Evolutionary conservation across 1,140 invertebrate species (phyloP), one percentile per base, ranked within the genome.

Genomic region (Temnothorax nylanderi): DNA sequence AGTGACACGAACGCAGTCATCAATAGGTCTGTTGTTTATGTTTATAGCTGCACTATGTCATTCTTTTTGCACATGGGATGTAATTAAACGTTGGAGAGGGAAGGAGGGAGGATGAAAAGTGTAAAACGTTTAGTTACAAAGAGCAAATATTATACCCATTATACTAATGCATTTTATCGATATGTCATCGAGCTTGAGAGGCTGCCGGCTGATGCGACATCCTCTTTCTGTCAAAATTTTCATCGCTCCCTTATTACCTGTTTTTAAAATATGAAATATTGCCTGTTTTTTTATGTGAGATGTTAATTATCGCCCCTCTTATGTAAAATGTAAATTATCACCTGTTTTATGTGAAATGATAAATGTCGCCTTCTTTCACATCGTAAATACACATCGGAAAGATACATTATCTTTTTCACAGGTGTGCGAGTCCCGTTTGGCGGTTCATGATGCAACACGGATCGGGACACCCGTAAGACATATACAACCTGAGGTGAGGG

Each of bases 391-490:
- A 5, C 13, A 26, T 26, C 26, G 18, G 7, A 10, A 11, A 21
- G 6, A 56, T 65, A 21, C 49, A 7, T 74, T 74, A 60, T 26
- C 6, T 6, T 74, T 72, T 84, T 26, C 26, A 3, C 80, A 84
- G 67, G 41, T 82, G 54, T 47, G 54, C 1, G 5, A 54, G 0
- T 56, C 37, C 16, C 3, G 6, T 74, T 58, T 58, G 18, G 26
- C 2, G 11, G 10, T 58, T 41, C 18, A 69, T 84, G 80, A 84
- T 49, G 80, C 80, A 84, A 84, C 8, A 75, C 8, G 0, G 4
- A 18, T 37, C 16, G 44, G 18, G 10, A 13, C 21, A 75, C 2
- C 41, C 41, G 69, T 84, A 84, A 84, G 69, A 58, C 41, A 0
- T 2, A 1, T 58, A 82, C 11, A n/a, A 21, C 10, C 6, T 67